Evolutionary conservation across 2,888 invertebrate species (phyloP), one percentile per base, ranked within the genome.

Genomic region (Boloria euphrosyne): DNA sequence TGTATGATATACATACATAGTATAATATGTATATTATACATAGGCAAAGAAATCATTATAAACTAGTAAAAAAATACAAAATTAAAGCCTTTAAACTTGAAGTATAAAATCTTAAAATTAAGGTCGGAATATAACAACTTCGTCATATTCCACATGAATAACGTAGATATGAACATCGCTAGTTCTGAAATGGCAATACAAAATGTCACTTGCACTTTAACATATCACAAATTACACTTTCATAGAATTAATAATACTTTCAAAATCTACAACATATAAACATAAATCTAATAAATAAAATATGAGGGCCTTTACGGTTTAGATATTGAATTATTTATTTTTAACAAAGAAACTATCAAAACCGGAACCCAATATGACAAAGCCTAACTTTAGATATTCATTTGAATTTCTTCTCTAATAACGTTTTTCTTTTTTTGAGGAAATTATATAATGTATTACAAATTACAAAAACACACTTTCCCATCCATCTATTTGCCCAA

Each of bases 181-280:
- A 70, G 50, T 63, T 71, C 72, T 69, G 70, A 71, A 60, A 69
- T 72, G 72, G 72, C 72, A 72, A 72, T 72, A 72, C 71, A 69
- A 72, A 52, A 58, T 54, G n/a, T 59, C 14, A n/a, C n/a, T 22
- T 17, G n/a, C 22, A 31, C n/a, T 4, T n/a, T 13, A 46, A 17
- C n/a, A 62, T 13, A 31, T n/a, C 49, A 10, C 4, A 31, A 31
- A 22, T 27, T 17, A 16, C 31, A 59, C 14, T 18, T 49, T 13
- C 47, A 16, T 49, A 49, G 7, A 49, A n/a, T 49, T 16, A 49
- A 49, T 6, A 27, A 17, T 49, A 59, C 31, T 17, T 59, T 49
- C 31, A 59, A 38, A 57, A 57, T 57, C 55, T 57, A 3, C n/a
- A 13, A 16, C 17, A 43, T 43, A 38, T 16, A 16, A n/a, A 43